Base-by-base conservation (phyloP, 2,888 invertebrate genomes). In the Stratiomys singularior region DNA sequence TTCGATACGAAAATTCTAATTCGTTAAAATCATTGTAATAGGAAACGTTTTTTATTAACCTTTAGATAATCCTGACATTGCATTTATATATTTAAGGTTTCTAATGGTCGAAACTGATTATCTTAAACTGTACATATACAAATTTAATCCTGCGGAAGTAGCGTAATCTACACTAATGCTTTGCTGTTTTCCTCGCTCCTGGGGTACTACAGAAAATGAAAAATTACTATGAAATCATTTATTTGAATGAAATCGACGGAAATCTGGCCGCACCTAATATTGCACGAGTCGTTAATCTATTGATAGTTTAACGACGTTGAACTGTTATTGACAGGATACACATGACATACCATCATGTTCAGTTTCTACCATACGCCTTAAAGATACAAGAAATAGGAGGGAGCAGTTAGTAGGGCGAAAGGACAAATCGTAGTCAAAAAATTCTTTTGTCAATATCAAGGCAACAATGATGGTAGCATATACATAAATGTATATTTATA, bases 231-330 rank as follows among this genome's bases (percentile, higher is more conserved):
- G 77, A 72, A 79, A 79, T 76, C 77, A 76, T 72, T 79, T 77
- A 77, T 72, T 69, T 76, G 63, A 79, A 79, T 76, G 63, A 79
- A 79, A 77, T 47, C 76, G 60, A 76, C 76, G 79, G 79, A 79
- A 79, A 79, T 79, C 79, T 76, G 79, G 77, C 79, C 79, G 79
- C 79, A 77, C 79, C 79, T 77, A 77, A 79, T 76, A 79, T 77
- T 37, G 76, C 77, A 79, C 71, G 79, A 79, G 77, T 77, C 76
- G 77, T 76, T 76, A 77, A 76, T 77, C 79, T 77, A 76, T 79
- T 76, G 77, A 76, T 76, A 77, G 58, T 63, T 76, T 79, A 77
- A 56, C 77, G 63, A 77, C 77, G 60, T 79, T 52, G 69, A 69
- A 18, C 66, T 78, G 56, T 46, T 60, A 66, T 67, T 56, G 58